A percentile compares a stretch with the other conserved stretches of the same genome.
Conservation (phyloP, 2,797 vertebrate species). For the Hippocampus kuda region DNA sequence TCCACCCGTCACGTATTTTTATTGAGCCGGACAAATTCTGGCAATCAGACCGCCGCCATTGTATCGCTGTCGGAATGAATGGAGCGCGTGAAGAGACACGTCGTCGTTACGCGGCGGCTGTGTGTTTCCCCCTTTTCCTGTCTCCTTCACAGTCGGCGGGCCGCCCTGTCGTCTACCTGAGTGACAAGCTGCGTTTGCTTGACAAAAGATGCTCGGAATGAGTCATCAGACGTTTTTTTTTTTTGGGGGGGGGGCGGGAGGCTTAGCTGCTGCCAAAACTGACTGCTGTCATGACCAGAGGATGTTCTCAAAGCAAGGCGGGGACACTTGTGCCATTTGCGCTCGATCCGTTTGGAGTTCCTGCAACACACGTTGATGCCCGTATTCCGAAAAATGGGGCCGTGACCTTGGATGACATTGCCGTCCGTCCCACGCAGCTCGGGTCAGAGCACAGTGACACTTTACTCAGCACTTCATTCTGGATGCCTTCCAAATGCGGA, state of each 20-base stretch:
- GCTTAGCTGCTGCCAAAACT: slow-evolving; percentile 11
- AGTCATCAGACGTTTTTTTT: slow-evolving; percentile 26
- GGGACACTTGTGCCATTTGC: background rate
- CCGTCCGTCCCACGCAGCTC: background rate
- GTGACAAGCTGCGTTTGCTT: slow-evolving; percentile 31
- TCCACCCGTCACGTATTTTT: background rate
- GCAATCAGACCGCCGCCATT: slow-evolving; percentile 48
- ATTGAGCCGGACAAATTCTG: slow-evolving; percentile 51
- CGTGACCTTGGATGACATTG: background rate
- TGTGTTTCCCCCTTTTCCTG: slow-evolving; percentile 29
- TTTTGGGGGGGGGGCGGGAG: background rate
- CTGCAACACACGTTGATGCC: background rate
- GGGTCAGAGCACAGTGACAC: background rate
- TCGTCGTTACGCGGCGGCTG: slow-evolving; percentile 41
- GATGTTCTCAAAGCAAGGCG: background rate
- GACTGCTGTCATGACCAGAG: background rate
- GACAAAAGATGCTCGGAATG: slow-evolving; percentile 39
- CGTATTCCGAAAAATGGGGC: background rate
- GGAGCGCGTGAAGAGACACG: slow-evolving; percentile 37
- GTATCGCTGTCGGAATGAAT: slow-evolving; percentile 51
- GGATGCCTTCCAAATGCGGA: background rate
- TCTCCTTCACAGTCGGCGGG: slow-evolving; percentile 27
- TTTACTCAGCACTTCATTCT: background rate
- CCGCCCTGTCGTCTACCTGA: slow-evolving; percentile 27
- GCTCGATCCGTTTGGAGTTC: background rate